phyloP scores from a whole-genome alignment of 2,797 vertebrate genomes.

The Acomys russatus region DNA sequence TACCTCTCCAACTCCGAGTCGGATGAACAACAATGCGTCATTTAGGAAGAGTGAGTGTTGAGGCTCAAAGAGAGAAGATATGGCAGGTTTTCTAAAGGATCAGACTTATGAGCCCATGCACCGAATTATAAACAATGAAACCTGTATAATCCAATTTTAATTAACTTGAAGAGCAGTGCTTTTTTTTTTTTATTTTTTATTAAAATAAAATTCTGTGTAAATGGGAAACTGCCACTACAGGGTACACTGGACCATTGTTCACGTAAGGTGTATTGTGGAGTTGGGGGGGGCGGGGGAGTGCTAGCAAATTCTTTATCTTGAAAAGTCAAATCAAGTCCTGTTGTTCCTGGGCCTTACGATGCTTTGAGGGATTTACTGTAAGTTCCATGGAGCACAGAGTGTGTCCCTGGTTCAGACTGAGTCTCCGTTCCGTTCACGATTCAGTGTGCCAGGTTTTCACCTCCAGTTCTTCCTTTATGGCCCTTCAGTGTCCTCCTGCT shows the following conservation, averaged over 20 bases:
- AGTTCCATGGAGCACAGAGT: not conserved
- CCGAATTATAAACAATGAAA: constrained; percentile 63
- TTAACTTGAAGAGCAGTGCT: constrained; percentile 69
- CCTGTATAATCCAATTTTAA: constrained; percentile 76
- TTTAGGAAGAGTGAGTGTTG: constrained; percentile 60
- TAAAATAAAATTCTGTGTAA: constrained; percentile 70
- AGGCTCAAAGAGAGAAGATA: constrained; percentile 53
- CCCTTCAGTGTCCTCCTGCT: not conserved
- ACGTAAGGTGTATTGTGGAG: not conserved
- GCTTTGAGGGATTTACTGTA: not conserved
- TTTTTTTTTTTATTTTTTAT: constrained; percentile 29
- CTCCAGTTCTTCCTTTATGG: not conserved
- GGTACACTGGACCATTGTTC: constrained; percentile 51
- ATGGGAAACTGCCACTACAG: constrained; percentile 62
- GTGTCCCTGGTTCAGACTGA: not conserved
- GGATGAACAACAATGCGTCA: constrained; percentile 10
- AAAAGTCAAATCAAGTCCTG: constrained; percentile 65
- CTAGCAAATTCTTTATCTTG: constrained; percentile 56
- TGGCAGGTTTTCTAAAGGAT: constrained; percentile 43
- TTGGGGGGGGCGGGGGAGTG: not conserved
- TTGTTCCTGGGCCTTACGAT: constrained; percentile 28
- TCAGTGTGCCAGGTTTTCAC: not conserved
- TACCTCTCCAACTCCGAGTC: constrained; percentile 20
- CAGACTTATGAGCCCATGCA: not conserved
- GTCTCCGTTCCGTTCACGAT: not conserved